Percentiles rank a stretch among this genome's conserved stretches.
Conservation (phyloP, 2,888 invertebrate genomes). For the Andrena dorsata region DNA sequence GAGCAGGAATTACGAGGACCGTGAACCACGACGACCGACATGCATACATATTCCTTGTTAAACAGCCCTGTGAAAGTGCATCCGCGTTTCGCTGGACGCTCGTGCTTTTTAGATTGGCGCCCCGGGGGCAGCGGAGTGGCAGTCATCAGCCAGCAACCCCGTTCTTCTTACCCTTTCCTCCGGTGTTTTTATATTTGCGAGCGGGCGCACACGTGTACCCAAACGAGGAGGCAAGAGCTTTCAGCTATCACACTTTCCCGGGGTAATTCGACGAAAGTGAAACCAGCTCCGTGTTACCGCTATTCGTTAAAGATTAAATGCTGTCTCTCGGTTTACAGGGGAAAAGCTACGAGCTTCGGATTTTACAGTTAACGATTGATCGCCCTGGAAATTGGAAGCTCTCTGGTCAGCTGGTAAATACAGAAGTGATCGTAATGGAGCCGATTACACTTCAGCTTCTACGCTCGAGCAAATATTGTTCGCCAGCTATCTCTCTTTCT, state of each 20-base stretch:
- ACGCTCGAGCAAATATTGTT: conserved; percentile 18
- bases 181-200: conserved; percentile 45
- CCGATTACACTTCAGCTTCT: not conserved
- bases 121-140: conserved; percentile 25
- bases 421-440: conserved; percentile 3
- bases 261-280: conserved; percentile 26
- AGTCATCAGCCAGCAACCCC: conserved; percentile 28
- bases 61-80: conserved; percentile 54
- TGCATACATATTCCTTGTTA: conserved; percentile 53
- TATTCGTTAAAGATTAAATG: not conserved
- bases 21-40: conserved; percentile 45
- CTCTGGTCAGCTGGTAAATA: conserved; percentile 20
- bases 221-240: conserved; percentile 31
- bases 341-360: not conserved
- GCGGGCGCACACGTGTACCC: conserved; percentile 17
- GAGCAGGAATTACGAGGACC: conserved; percentile 40
- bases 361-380: conserved; percentile 14
- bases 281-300: not conserved
- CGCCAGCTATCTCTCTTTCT: too few species aligned
- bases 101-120: conserved; percentile 34
- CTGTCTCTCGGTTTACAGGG: not conserved
- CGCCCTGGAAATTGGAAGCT: conserved; percentile 4
- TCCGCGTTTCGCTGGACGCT: conserved; percentile 37
- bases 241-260: conserved; percentile 39
- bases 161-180: conserved; percentile 17